Conservation (phyloP, 2,113 vertebrate genomes). For the Crocuta crocuta region DNA sequence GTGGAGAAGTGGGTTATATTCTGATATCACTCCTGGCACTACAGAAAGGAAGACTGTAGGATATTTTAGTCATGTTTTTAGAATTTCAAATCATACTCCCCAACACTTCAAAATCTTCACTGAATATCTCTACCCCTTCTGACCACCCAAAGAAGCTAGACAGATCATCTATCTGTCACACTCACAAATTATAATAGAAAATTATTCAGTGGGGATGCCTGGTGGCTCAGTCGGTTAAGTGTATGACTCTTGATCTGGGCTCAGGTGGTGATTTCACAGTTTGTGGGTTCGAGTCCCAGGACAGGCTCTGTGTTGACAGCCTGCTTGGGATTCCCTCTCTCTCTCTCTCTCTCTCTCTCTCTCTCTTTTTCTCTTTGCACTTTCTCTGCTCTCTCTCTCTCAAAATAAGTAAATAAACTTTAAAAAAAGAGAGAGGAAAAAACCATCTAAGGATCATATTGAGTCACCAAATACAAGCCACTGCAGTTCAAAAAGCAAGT, state of each 20-base stretch:
- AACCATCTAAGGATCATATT: not conserved
- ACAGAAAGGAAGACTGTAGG: slow-evolving; percentile 36
- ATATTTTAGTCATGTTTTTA: not conserved
- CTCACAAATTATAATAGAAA: not conserved
- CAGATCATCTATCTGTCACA: not conserved
- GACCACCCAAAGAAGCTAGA: not conserved
- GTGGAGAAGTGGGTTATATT: slow-evolving; percentile 73
- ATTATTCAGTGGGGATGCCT: not conserved
- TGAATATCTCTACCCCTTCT: not conserved
- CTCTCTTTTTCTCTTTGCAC: no score
- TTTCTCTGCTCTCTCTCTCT: no score
- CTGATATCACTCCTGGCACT: slow-evolving; percentile 45
- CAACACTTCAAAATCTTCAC: not conserved
- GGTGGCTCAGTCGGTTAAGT: no score
- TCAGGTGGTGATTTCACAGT: no score
- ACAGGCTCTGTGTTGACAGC: no score
- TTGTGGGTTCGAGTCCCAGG: no score
- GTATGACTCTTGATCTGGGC: no score
- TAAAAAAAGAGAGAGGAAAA: no score
- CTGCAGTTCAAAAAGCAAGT: not conserved
- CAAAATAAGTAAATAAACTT: no score
- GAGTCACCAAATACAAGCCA: not conserved
- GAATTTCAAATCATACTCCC: slow-evolving; percentile 18
- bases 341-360: no score
- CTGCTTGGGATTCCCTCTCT: no score